Evolutionary conservation across 2,113 vertebrate genomes (phyloP), one percentile per base, ranked within the genome.

Genomic region (Pterocles burchelli): DNA sequence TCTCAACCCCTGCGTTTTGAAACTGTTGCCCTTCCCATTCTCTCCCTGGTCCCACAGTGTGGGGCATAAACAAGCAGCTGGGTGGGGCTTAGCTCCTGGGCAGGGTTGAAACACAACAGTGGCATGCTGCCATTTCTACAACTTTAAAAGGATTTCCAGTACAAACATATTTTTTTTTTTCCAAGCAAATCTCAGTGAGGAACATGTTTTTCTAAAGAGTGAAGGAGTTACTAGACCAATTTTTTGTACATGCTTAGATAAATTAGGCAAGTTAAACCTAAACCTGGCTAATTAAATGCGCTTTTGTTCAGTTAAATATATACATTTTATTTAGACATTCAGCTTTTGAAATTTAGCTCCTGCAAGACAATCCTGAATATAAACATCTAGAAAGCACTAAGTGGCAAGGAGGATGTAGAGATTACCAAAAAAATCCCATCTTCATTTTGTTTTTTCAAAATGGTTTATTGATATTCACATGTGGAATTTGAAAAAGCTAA

Each of bases 31-130:
- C 11, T 52, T 68, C 17, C 8, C 7, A 38, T 49, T 63, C 19
- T 73, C 6, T 82, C 8, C 9, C 7, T 1, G 6, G 20, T 45
- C 3, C 24, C 24, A 51, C 17, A 6, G 8, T 7, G 13, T 3
- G 10, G 4, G 11, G 3, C 33, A 11, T 22, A 8, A 76, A 3
- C 0, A 3, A 45, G 28, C 3, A 3, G 31, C 43, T 74, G 15
- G 1, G 5, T 51, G 25, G 25, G 16, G 34, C 7, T 59, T 31
- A 70, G 10, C 28, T 74, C 11, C 25, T 4, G 16, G 31, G 4
- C 28, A 45, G 6, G 6, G 10, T 45, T 59, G 21, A 73, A 59
- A 1, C 20, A 25, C 2, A 3, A 68, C 6, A 19, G 9, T 13
- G 2, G 8, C 41, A 31, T 8, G 10, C 5, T 79, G 16, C 4